phyloP scores from a whole-genome alignment of 2,113 vertebrate genomes.

The Lophotis ruficrista region DNA sequence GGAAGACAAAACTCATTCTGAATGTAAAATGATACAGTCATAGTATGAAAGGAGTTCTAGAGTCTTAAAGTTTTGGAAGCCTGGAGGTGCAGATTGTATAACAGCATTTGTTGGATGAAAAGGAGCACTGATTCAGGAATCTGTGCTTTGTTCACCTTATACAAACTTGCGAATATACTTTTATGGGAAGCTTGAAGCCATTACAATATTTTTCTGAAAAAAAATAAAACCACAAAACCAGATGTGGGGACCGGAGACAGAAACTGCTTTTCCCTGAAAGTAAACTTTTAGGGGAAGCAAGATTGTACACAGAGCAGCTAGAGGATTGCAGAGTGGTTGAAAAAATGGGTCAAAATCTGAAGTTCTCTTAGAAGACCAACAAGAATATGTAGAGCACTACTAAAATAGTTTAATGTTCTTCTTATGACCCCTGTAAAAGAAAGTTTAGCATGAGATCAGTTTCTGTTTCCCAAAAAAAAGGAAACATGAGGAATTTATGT shows the following conservation, averaged over 20 bases:
- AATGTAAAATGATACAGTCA: neutral
- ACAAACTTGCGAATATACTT: neutral
- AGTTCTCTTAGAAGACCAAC: neutral
- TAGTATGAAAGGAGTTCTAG: neutral
- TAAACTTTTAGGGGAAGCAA: neutral
- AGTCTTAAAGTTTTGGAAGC: neutral
- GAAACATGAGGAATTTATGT: neutral
- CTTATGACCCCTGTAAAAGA: neutral
- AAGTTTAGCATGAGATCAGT: neutral
- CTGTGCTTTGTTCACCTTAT: neutral
- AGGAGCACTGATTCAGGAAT: neutral
- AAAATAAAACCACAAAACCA: neutral
- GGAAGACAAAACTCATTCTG: neutral
- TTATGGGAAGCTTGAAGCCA: neutral
- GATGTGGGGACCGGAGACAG: fast-evolving
- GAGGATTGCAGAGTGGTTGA: neutral
- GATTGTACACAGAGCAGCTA: neutral
- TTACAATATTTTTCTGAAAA: neutral
- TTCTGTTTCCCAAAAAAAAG: neutral
- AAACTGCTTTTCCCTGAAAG: neutral
- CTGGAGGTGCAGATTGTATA: neutral
- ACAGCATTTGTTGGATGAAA: neutral
- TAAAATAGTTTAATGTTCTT: neutral
- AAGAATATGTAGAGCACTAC: neutral
- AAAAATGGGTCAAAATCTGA: neutral